These are phyloP conservation scores for Lepidurus arcticus DNA, from an alignment of 1,140 invertebrate genomes.

Conservation along the genomic window DNA sequence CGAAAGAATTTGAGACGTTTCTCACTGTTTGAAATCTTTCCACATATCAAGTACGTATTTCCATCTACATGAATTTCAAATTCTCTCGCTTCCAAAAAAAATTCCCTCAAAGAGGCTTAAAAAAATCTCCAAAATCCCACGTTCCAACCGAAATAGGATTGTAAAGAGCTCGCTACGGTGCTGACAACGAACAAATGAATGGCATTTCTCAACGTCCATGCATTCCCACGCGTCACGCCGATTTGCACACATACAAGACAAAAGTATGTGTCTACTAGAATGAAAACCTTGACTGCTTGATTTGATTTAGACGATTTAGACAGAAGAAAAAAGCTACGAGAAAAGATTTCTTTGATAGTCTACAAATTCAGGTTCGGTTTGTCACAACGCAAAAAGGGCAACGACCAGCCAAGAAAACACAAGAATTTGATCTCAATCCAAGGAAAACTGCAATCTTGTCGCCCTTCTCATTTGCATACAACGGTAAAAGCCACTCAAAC, in stretches of 20 bases:
- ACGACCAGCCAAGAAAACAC: not conserved
- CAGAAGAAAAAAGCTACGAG: not conserved
- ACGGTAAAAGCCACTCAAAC: too few relatives aligned
- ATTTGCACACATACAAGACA: conserved; percentile 15
- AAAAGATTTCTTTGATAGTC: not conserved
- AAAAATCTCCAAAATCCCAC: too few relatives aligned
- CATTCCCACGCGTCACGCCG: conserved; percentile 12
- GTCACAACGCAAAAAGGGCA: not conserved
- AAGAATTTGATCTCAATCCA: not conserved
- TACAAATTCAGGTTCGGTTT: not conserved
- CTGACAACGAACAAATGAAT: conserved; percentile 11
- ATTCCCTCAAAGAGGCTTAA: too few relatives aligned
- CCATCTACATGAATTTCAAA: not conserved
- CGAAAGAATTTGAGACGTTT: not conserved
- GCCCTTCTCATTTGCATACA: not conserved
- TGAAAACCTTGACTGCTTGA: not conserved
- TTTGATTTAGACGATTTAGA: not conserved
- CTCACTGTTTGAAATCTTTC: not conserved
- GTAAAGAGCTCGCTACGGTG: conserved; percentile 7
- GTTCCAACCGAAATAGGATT: not conserved
- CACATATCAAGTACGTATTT: not conserved
- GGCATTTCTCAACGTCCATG: conserved; percentile 18
- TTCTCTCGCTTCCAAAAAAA: too few relatives aligned
- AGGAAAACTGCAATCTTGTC: not conserved
- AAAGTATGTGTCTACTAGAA: not conserved